Evolutionary conservation across 2,888 invertebrate species (phyloP).

Genomic region (Mythimna loreyi): DNA sequence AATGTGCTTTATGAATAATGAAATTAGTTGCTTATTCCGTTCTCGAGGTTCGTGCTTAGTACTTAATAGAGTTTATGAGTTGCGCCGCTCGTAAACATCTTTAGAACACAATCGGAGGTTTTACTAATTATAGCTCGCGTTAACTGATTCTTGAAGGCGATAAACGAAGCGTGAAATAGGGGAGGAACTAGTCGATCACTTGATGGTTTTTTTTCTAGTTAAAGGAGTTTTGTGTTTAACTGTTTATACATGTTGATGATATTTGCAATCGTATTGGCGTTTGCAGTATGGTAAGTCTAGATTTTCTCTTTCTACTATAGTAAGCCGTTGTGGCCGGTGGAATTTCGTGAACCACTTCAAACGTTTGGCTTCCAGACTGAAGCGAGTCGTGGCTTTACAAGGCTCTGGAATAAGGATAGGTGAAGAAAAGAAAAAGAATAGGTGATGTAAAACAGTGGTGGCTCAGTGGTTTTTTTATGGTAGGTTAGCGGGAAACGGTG

Average conservation of each 20-base stretch:
- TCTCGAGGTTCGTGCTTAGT: conserved; percentile 85
- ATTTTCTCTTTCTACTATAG: too few relatives aligned
- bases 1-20: conserved; percentile 91
- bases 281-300: not conserved
- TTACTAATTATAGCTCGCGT: conserved; percentile 63
- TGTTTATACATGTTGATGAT: not conserved
- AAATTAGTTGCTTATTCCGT: conserved; percentile 90
- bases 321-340: too few relatives aligned
- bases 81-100: conserved; percentile 80
- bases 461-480: too few relatives aligned
- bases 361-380: too few relatives aligned
- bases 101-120: conserved; percentile 76
- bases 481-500: too few relatives aligned
- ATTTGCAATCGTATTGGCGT: not conserved
- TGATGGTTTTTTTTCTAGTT: not conserved
- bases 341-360: too few relatives aligned
- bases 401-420: too few relatives aligned
- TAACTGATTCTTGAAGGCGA: conserved; percentile 52
- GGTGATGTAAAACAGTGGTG: too few relatives aligned
- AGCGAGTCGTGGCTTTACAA: too few relatives aligned
- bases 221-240: not conserved
- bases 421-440: too few relatives aligned
- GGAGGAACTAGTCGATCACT: conserved; percentile 13
- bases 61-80: conserved; percentile 87
- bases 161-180: conserved; percentile 34